Base-by-base conservation (phyloP, 2,888 invertebrate species). In the Pomacea canaliculata region DNA sequence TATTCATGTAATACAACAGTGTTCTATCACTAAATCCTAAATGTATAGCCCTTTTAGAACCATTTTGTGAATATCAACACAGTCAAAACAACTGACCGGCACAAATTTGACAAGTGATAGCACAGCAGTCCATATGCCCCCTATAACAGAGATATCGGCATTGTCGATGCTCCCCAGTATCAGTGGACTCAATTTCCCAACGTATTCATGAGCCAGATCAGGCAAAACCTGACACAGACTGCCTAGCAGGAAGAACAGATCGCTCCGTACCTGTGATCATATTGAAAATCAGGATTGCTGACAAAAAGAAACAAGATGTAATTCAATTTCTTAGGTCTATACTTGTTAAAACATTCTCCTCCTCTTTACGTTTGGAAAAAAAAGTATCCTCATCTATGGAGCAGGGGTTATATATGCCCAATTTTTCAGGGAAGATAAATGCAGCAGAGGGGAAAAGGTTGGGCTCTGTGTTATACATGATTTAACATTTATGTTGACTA, bases 121-220 rank as follows among this genome's bases (percentile, higher is more conserved):
- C 7, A 94, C 92, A 75, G 94, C 94, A 84, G 95, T 94, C 96
- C 96, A 97, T 48, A 95, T 93, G 79, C 93, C 92, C 0, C 94
- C 92, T 71, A 94, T 92, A 49, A 95, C 93, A 46, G 92, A 89
- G 4, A 94, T 93, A 87, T 96, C 95, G 59, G 91, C 92, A 86
- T 95, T 95, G 88, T 94, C 94, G 70, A 96, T 91, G 85, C 93
- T 93, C 72, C 92, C 92, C 85, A 95, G 93, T 63, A 94, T 93
- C 23, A 93, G 90, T 3, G 92, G 92, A 59, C 93, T 91, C 0
- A 94, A 87, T 83, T 93, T 93, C 76, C 91, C 90, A 63, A 93
- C 93, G 85, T 93, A 92, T 70, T 91, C 89, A 23, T 91, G 88
- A 10, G 94, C 89, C 80, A 94, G 90, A 81, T 91, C 91, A 18